phyloP scores from a whole-genome alignment of 2,797 vertebrate genomes.

The Oophaga sylvatica region DNA sequence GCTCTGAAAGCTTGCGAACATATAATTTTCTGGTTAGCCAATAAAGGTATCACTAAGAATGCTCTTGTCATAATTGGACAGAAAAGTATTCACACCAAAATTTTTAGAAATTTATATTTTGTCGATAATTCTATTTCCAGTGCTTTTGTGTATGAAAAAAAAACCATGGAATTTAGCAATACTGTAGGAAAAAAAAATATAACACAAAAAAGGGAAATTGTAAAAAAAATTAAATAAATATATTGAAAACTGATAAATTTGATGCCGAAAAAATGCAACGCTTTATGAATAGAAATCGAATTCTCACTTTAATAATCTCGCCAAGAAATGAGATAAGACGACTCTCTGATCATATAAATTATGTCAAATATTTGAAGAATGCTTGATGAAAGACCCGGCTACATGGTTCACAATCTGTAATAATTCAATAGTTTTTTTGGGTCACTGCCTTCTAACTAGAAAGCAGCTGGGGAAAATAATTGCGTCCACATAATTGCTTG shows the following conservation, averaged over 20 bases:
- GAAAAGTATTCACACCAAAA: no score
- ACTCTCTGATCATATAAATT: background rate
- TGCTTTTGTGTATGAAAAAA: conserved; percentile 70
- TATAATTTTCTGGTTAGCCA: no score
- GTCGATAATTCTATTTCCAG: conserved; percentile 49
- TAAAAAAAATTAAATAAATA: background rate
- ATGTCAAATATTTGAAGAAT: conserved; percentile 25
- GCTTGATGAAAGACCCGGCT: background rate
- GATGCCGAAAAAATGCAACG: background rate
- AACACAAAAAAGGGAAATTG: background rate
- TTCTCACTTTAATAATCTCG: background rate
- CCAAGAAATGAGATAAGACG: background rate
- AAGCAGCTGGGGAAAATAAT: conserved; percentile 26
- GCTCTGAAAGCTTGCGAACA: no score
- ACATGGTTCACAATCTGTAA: conserved; percentile 15
- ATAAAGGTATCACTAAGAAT: no score
- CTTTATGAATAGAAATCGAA: background rate
- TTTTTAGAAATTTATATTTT: conserved; percentile 21
- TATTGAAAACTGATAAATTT: background rate
- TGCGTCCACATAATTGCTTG: background rate
- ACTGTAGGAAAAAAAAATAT: conserved; percentile 14
- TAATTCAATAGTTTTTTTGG: conserved; percentile 31
- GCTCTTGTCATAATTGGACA: no score
- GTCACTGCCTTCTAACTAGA: conserved; percentile 26
- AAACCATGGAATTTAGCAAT: conserved; percentile 61